Evolutionary conservation across 2,888 invertebrate genomes (phyloP), one percentile per base, ranked within the genome.

Genomic region (Tetrapedia diversipes): DNA sequence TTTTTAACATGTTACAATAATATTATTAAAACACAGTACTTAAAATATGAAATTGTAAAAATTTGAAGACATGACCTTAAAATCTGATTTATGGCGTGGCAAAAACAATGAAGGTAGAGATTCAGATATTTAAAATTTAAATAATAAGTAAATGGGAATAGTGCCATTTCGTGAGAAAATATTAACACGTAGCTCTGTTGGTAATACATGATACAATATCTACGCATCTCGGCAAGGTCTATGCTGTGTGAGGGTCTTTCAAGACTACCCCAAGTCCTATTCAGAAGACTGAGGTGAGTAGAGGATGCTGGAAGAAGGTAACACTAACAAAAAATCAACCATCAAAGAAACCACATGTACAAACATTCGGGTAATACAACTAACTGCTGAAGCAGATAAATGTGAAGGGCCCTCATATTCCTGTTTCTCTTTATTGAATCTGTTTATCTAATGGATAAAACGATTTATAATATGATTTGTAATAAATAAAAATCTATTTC

Each of bases 111-210:
- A 77, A 85, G 72, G 43, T 86, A 83, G 69, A 77, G 41, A 75
- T 79, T 85, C 68, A 74, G 49, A 79, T 86, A 83, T 77, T 80
- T 82, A 80, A 83, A 83, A 81, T 84, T 85, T 88, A 88, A 86
- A 86, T 88, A 79, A 89, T 91, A 90, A 90, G 86, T 89, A 90
- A 91, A 90, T 90, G 91, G 91, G 90, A 87, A 87, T 90, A 86
- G 88, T 91, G 86, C 89, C 91, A 91, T 91, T 91, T 91, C 91
- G 91, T 91, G 90, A 91, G 90, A 91, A 87, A 91, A 91, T 91
- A 91, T 91, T 91, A 91, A 91, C 91, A 91, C 91, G 91, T 91
- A 91, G 91, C 91, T 91, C 91, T 91, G 91, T 91, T 91, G 91
- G 90, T 91, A 91, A 91, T 91, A 91, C 91, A 91, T 91, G 91